These are phyloP conservation scores for Xyrichtys novacula DNA, from an alignment of 2,797 vertebrate genomes.

Conservation along the genomic window DNA sequence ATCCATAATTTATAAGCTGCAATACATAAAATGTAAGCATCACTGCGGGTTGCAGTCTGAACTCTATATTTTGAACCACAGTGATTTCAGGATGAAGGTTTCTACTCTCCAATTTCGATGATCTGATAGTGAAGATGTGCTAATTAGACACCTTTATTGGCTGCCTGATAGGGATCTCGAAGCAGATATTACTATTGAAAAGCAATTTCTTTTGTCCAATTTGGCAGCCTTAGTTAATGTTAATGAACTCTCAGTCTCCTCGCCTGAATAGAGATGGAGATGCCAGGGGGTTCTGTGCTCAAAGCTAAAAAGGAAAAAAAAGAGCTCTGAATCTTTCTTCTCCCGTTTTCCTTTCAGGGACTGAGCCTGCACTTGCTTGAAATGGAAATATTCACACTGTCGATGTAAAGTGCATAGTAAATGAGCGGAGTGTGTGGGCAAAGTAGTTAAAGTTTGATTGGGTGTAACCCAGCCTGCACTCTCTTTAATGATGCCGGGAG, in stretches of 20 bases:
- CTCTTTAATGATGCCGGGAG: slow-evolving; percentile 58
- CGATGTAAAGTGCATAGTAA: slow-evolving; percentile 63
- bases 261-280: slow-evolving; percentile 51
- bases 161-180: background rate
- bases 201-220: slow-evolving; percentile 44
- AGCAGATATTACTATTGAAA: slow-evolving; percentile 19
- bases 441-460: slow-evolving; percentile 72
- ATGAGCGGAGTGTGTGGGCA: slow-evolving; percentile 51
- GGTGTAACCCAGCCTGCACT: slow-evolving; percentile 54
- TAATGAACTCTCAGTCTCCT: slow-evolving; percentile 48
- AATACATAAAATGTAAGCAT: slow-evolving; percentile 18
- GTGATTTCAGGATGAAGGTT: background rate
- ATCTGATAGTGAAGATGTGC: background rate
- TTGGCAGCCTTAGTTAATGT: slow-evolving; percentile 37
- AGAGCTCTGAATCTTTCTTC: slow-evolving; percentile 16
- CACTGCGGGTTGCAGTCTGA: slow-evolving; percentile 3
- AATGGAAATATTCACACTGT: slow-evolving; percentile 66
- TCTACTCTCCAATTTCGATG: background rate
- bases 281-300: slow-evolving; percentile 31
- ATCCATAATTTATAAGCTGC: slow-evolving; percentile 42
- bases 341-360: slow-evolving; percentile 40
- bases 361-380: slow-evolving; percentile 45
- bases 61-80: background rate
- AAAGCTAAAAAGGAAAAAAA: slow-evolving; percentile 9
- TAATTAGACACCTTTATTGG: slow-evolving; percentile 7